Conservation (phyloP, 2,113 vertebrate genomes). For the Actinemys pallida region DNA sequence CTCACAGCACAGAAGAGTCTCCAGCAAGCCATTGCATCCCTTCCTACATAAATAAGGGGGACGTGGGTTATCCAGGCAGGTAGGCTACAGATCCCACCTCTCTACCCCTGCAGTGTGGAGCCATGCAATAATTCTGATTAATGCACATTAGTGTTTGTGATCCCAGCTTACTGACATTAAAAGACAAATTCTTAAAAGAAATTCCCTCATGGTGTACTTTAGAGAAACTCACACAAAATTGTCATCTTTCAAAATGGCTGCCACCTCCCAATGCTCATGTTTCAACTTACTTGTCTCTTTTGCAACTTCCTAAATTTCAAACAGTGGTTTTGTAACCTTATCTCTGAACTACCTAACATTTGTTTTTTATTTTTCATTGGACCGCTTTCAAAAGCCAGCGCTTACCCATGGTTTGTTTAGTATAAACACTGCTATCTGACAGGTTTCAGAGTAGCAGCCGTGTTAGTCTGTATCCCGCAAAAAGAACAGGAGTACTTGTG, state of each 20-base stretch:
- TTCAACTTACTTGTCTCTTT: slow-evolving; percentile 27
- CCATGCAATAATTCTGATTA: background rate
- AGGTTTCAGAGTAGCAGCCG: too few relatives aligned
- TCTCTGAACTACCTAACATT: slow-evolving; percentile 33
- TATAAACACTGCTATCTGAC: background rate
- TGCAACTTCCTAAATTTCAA: slow-evolving; percentile 29
- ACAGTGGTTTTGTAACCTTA: slow-evolving; percentile 41
- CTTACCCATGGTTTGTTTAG: background rate
- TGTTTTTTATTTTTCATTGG: slow-evolving; percentile 28
- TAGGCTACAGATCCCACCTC: background rate
- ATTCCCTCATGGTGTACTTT: background rate
- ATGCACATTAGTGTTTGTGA: background rate
- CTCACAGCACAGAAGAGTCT: background rate
- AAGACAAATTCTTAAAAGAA: background rate
- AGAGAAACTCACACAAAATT: background rate
- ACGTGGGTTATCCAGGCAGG: background rate
- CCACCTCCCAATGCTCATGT: background rate
- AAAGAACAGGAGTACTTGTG: too few relatives aligned
- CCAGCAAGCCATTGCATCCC: background rate
- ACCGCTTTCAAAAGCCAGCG: slow-evolving; percentile 15
- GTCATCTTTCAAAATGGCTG: background rate
- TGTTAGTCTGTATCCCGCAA: too few relatives aligned
- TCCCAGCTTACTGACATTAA: background rate
- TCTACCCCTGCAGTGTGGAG: background rate
- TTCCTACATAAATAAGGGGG: background rate